Evolutionary conservation across 2,888 invertebrate species (phyloP), one percentile per base, ranked within the genome.

Genomic region (Lepidochrysops patricia): DNA sequence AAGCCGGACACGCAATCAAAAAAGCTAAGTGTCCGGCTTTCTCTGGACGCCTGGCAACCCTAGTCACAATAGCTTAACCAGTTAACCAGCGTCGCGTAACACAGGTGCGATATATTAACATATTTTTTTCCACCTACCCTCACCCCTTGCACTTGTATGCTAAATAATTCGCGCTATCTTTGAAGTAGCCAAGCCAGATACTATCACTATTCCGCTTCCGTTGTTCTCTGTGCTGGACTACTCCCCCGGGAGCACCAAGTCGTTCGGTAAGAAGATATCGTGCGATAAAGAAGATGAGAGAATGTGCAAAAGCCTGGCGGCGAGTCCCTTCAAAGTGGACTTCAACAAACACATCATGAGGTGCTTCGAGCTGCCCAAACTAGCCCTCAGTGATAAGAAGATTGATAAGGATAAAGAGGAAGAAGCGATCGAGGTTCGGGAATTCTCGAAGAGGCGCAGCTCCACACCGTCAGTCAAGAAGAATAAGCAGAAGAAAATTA

Each of bases 341-440:
- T 4, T 67, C 0, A 79, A 75, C 23, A 74, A 73, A n/a, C 77
- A 80, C 0, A 70, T 80, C 0, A 57, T 84, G 0, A 75, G 74
- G 43, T 85, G 77, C 61, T 76, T 86, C 7, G 84, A 86, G 1
- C 23, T 84, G 0, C 78, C 83, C 0, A 83, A 80, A 61, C 29
- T 72, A 1, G 63, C 73, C 0, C 19, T 72, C 1, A 59, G 63
- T 0, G 79, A 77, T 0, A 76, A 73, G 57, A 71, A 66, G 0
- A 68, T 65, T 3, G 15, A 58, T 0, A 70, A 66, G 37, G 69
- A 70, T 0, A 68, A 68, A 27, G 37, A 60, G 1, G 64, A 61
- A 12, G 62, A 62, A 13, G 60, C 54, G 29, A 15, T 61, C 1
- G 13, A 57, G 32, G 58, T 61, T 1, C 34, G 19, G 35, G 49